These are phyloP conservation scores for Prunella strophiata DNA, from an alignment of 2,797 vertebrate genomes.

Conservation along the genomic window DNA sequence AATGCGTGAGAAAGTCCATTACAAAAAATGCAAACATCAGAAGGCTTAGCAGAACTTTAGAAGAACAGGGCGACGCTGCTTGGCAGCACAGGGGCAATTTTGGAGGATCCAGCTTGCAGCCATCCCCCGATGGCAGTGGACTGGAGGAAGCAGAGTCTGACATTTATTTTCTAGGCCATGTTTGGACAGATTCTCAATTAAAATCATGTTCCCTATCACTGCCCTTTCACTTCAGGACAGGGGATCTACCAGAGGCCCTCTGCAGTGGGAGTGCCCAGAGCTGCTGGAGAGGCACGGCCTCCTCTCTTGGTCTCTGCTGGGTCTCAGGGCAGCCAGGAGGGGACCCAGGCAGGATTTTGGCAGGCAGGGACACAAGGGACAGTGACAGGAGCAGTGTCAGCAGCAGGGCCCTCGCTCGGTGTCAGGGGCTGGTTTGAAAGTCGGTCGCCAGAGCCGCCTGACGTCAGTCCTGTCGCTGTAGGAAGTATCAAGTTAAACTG, in stretches of 20 bases:
- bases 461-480: conserved; percentile 50
- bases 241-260: neutral
- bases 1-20: no score
- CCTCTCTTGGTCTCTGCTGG: no score
- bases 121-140: neutral
- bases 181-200: neutral
- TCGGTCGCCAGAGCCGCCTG: neutral
- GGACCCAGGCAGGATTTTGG: neutral
- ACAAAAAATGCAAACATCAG: no score
- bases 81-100: neutral
- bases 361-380: neutral
- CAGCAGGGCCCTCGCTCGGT: neutral
- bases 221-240: neutral
- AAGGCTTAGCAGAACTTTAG: no score
- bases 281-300: neutral
- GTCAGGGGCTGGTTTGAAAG: conserved; percentile 33
- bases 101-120: neutral
- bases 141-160: neutral
- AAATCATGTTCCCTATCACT: neutral
- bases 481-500: conserved; percentile 68
- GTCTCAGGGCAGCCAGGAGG: neutral
- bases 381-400: neutral
- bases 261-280: neutral
- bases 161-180: neutral
- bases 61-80: no score